Evolutionary conservation across 2,113 vertebrate genomes (phyloP).

Genomic region (Agapornis roseicollis): DNA sequence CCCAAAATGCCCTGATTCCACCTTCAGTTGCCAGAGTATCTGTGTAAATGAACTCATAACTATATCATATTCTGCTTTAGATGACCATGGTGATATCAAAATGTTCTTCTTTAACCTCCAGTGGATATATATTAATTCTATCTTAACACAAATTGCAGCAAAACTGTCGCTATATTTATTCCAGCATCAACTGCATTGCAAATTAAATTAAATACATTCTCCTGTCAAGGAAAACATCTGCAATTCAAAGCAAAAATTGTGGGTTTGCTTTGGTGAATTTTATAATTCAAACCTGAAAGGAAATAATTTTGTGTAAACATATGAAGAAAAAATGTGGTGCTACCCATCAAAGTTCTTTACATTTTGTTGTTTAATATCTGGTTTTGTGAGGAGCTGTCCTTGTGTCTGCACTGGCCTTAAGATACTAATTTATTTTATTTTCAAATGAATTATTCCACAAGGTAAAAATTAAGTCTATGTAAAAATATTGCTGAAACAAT

Average conservation of each 20-base stretch:
- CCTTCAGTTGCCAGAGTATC: not conserved
- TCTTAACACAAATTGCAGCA: not conserved
- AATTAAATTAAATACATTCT: not conserved
- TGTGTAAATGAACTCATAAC: not conserved
- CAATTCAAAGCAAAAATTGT: not conserved
- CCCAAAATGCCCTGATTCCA: not conserved
- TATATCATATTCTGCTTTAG: not conserved
- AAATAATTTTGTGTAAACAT: not conserved
- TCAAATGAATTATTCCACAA: not conserved
- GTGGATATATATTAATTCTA: slow-evolving; percentile 8
- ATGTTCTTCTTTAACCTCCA: not conserved
- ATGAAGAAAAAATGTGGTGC: not conserved
- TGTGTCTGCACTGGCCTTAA: not conserved
- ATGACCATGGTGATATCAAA: not conserved
- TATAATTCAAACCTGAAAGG: not conserved
- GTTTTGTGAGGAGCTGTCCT: not conserved
- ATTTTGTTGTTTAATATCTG: not conserved
- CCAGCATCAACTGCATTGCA: slow-evolving; percentile 30
- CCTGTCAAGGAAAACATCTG: not conserved
- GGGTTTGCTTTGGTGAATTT: not conserved
- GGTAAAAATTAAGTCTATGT: not conserved
- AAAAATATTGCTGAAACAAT: slow-evolving; percentile 20
- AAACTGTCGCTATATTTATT: slow-evolving; percentile 26
- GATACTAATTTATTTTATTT: not conserved
- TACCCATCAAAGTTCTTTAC: not conserved